Percentiles rank a stretch among this genome's conserved stretches.
Evolutionary conservation across 2,797 vertebrate species (phyloP).

Genomic region (Sebastes itinus): DNA sequence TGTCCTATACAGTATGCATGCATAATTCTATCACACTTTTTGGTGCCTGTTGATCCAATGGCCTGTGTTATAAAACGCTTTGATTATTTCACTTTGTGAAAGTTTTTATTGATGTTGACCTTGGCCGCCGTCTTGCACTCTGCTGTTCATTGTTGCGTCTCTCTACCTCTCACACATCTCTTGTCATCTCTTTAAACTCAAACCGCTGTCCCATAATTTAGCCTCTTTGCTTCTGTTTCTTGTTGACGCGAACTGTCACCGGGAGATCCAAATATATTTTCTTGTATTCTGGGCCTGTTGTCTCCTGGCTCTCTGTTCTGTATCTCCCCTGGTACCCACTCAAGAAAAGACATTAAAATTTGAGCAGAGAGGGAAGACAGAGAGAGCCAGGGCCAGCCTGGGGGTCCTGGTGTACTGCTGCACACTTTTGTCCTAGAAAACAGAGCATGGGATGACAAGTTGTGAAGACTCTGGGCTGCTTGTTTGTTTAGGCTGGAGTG

Average conservation of each 20-base stretch:
- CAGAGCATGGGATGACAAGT: constrained; percentile 44
- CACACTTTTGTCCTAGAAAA: constrained; percentile 65
- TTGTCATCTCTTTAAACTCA: constrained; percentile 20
- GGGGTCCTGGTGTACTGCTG: constrained; percentile 46
- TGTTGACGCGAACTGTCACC: constrained; percentile 31
- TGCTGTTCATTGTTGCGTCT: not conserved
- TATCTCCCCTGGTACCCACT: constrained; percentile 35
- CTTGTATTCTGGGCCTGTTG: constrained; percentile 35
- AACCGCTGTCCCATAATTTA: constrained; percentile 20
- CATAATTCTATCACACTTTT: not conserved
- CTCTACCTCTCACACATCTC: not conserved
- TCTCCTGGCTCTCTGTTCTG: constrained; percentile 34
- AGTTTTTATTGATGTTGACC: not conserved
- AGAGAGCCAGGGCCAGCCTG: constrained; percentile 36
- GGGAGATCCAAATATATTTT: constrained; percentile 46
- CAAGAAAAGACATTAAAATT: constrained; percentile 57
- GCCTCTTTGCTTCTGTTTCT: constrained; percentile 10
- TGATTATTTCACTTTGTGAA: not conserved
- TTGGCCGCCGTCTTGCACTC: not conserved
- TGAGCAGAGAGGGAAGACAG: constrained; percentile 44
- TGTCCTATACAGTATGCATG: not conserved
- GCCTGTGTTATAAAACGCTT: not conserved
- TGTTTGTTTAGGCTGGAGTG: constrained; percentile 42
- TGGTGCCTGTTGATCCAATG: not conserved
- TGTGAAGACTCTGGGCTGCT: constrained; percentile 35